Base-by-base conservation (phyloP, 2,113 vertebrate species). In the Mesitornis unicolor region DNA sequence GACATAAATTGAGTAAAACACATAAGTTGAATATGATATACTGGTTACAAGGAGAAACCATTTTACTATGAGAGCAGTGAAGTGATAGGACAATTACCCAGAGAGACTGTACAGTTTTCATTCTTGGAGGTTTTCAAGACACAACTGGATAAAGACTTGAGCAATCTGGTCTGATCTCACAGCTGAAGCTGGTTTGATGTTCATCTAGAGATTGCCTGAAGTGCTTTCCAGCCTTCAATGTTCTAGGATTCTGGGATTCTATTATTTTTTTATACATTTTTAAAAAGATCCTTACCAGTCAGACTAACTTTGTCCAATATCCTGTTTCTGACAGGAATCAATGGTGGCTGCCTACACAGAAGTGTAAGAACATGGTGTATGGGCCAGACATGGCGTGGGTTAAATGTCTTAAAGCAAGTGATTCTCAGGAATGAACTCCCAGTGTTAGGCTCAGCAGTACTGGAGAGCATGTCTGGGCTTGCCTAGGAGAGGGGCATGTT, bases 41-140 rank as follows among this genome's bases (percentile, higher is more conserved):
- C 5, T n/a, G 11, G 4, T 48, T 83, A 25, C 31, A 53, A 4
- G 1, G 16, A 71, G 4, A 90, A 79, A 70, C 1, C 0, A 6
- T 81, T 70, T 54, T 53, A 50, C 6, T 57, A 0, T 54, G 19
- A 82, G 16, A 6, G 57, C 8, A 47, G 13, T 38, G 14, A 79
- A 71, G 19, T 0, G 0, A 9, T 79, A 7, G 4, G 6, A 18
- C 14, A 33, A 9, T 45, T 85, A 92, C 25, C 8, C 8, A 38
- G 28, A 64, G 7, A 67, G 4, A 36, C 18, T 29, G 6, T 33
- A 14, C 6, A n/a, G 11, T 36, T 65, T 82, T 43, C n/a, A 35
- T 50, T 22, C 17, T 54, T 50, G 29, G 19, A 67, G 2, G 5
- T 70, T 88, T 84, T 43, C 60, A 87, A 60, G 26, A 47, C 2